Conservation (phyloP, 2,113 vertebrate species). For the Saccopteryx bilineata region DNA sequence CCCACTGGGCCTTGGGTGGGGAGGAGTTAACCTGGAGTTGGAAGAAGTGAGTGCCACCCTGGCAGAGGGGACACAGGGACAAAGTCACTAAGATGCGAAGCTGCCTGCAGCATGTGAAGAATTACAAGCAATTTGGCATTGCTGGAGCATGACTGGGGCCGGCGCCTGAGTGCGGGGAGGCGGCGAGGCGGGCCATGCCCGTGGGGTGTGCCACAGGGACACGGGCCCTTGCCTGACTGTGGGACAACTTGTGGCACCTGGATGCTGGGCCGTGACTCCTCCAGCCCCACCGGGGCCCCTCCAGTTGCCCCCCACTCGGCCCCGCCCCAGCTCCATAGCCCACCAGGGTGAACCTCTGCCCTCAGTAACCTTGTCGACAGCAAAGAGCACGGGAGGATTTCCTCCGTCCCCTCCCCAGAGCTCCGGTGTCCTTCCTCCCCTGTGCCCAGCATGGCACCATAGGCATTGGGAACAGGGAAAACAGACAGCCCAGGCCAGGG, state of each 20-base stretch:
- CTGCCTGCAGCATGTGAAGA: not conserved
- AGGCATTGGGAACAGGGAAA: not conserved
- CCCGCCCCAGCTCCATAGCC: fast-evolving
- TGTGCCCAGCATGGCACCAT: not conserved
- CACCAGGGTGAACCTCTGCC: not conserved
- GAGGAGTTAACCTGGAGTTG: not conserved
- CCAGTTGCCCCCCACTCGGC: not conserved
- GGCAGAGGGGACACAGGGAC: conserved; percentile 2
- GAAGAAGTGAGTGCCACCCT: not conserved
- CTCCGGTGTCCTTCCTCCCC: not conserved
- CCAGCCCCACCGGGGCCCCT: not conserved
- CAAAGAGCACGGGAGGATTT: fast-evolving
- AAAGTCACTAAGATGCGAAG: conserved; percentile 19
- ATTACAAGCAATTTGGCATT: conserved; percentile 9
- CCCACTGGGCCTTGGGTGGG: not conserved
- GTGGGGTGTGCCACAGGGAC: fast-evolving
- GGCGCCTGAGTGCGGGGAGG: fast-evolving
- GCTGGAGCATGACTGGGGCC: not conserved
- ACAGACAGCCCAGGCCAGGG: not conserved
- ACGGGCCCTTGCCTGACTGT: not conserved
- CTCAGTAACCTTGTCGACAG: not conserved
- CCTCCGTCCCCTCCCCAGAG: not conserved
- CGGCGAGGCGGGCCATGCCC: not conserved
- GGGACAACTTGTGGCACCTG: fast-evolving
- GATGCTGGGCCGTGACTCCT: fast-evolving